Percentiles rank a stretch among this genome's conserved stretches.
Evolutionary conservation across 2,797 vertebrate genomes (phyloP).

Genomic region (Trematomus bernacchii): DNA sequence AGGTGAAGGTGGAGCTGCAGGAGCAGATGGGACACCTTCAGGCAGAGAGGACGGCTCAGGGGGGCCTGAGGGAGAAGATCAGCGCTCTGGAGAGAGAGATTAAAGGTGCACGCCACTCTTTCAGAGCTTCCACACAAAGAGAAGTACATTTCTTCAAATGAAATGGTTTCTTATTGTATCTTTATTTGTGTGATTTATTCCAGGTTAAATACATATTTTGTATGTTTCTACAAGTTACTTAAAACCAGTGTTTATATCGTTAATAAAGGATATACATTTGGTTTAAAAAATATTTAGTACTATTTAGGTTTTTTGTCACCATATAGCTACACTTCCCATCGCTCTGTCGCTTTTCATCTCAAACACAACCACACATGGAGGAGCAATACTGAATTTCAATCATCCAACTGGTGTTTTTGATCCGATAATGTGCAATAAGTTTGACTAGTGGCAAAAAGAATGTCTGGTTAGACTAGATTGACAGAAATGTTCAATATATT

Average conservation of each 20-base stretch:
- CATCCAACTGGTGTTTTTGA: too few relatives aligned
- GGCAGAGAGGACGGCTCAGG: conserved; percentile 89
- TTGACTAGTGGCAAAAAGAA: too few relatives aligned
- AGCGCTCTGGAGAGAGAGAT: conserved; percentile 91
- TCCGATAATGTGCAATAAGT: too few relatives aligned
- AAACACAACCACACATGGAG: too few relatives aligned
- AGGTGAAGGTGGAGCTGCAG: conserved; percentile 91
- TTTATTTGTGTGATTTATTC: background rate
- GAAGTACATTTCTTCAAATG: background rate
- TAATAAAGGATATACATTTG: too few relatives aligned
- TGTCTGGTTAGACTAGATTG: too few relatives aligned
- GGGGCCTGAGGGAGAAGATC: conserved; percentile 90
- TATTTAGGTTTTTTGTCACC: too few relatives aligned
- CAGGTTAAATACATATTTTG: background rate
- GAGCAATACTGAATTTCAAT: too few relatives aligned
- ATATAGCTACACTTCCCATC: too few relatives aligned
- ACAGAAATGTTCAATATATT: too few relatives aligned
- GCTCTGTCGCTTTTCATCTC: too few relatives aligned
- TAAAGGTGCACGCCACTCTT: conserved; percentile 84
- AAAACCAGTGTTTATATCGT: background rate
- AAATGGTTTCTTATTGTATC: background rate
- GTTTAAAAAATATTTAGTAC: too few relatives aligned
- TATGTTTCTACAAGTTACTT: background rate
- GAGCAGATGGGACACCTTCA: conserved; percentile 92
- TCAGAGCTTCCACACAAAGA: background rate